Evolutionary conservation across 2,797 vertebrate species (phyloP), one percentile per base, ranked within the genome.

Genomic region (Echeneis naucrates): DNA sequence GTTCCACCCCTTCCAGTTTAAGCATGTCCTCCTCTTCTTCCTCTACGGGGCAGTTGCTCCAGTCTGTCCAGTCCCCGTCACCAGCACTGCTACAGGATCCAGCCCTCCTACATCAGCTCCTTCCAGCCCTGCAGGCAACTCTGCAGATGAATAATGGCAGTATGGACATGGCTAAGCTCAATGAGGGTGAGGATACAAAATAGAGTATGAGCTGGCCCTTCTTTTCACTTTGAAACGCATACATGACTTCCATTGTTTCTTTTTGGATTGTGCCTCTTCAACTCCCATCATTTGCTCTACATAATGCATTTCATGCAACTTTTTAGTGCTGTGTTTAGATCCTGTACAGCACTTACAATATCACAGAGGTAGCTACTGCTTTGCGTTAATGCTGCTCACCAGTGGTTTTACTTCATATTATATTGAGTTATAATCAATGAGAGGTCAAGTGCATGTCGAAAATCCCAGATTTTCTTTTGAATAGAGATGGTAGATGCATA

Each of bases 91-190:
- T 98, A 82, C 98, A 99, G 94, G 98, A 99, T 91, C 98, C 98
- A n/a, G 97, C 97, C 64, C 95, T 99, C 67, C 94, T 99, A 84
- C 95, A 98, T 83, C 98, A 99, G 93, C 95, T 99, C 77, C 95
- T 99, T 75, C 98, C 98, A 47, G 97, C 98, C 47, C 94, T 99
- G 85, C 98, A 99, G 94, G 97, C 98, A 33, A 98, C 98, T 0
- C 93, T 99, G 90, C 98, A 99, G 93, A 96, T 99, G 92, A 99
- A 98, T 92, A 98, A 98, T 88, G 97, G 97, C 93, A 98, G 93
- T 71, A 95, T 99, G 94, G 98, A 99, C 92, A 95, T 98, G 96
- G 95, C 96, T 53, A 99, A 99, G 95, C 97, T 99, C 90, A 99
- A 99, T 65, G 98, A 99, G 94, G 97, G 98, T 99, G 94, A 95